These are phyloP conservation scores for Julus scanicus DNA, from an alignment of 2,888 invertebrate species.

Conservation along the genomic window DNA sequence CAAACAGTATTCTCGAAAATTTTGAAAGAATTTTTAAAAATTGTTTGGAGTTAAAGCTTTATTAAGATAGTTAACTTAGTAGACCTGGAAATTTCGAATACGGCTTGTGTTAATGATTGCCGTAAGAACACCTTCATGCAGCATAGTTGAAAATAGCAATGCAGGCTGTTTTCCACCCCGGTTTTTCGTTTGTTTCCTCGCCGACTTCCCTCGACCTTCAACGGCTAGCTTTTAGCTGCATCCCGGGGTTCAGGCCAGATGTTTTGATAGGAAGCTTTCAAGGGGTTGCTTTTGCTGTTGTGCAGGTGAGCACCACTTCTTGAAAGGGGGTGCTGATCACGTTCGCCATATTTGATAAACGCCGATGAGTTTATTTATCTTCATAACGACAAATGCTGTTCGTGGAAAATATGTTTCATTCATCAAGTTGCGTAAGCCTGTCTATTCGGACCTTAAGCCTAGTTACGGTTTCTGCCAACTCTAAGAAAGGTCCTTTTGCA, in stretches of 20 bases:
- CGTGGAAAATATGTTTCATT: background rate
- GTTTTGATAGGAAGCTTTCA: background rate
- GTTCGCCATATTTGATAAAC: background rate
- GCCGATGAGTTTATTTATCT: slow-evolving; percentile 12
- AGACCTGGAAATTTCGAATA: no score
- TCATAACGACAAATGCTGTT: background rate
- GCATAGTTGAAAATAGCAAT: no score
- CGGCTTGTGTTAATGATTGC: no score
- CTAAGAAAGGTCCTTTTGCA: background rate
- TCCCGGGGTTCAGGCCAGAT: background rate
- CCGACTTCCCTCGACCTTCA: background rate
- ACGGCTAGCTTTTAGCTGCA: background rate
- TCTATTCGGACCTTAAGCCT: background rate
- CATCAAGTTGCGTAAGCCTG: background rate
- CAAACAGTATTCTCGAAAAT: no score
- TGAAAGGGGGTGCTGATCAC: background rate
- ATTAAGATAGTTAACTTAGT: no score
- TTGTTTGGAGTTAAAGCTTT: no score
- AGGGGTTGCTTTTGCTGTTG: background rate
- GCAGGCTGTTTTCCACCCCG: background rate
- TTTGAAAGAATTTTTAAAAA: no score
- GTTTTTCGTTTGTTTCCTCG: background rate
- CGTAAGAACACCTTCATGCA: no score
- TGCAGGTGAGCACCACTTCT: background rate
- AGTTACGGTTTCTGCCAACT: background rate